phyloP scores from a whole-genome alignment of 2,113 vertebrate genomes.

The Chionodraco myersi region DNA sequence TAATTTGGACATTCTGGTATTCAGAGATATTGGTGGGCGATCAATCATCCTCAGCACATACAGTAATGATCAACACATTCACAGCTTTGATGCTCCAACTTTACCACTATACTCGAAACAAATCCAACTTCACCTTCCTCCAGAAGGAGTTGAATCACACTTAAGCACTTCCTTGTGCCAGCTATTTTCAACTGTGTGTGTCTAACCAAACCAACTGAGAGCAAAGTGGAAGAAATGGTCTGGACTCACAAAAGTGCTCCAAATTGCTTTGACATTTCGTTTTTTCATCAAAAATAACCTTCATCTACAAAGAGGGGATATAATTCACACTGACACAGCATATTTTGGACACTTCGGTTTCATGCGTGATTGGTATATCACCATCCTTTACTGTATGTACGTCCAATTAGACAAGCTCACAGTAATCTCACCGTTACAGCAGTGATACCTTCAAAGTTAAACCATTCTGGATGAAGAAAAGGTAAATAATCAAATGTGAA shows the following conservation, averaged over 20 bases:
- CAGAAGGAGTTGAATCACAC: slow-evolving; percentile 40
- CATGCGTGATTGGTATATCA: slow-evolving; percentile 1
- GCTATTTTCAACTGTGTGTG: slow-evolving; percentile 52
- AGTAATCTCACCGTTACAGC: slow-evolving; percentile 7
- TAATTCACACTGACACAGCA: slow-evolving; percentile 15
- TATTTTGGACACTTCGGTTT: slow-evolving; percentile 10
- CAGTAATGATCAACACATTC: slow-evolving; percentile 10
- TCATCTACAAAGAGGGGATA: slow-evolving; percentile 14
- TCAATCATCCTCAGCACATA: slow-evolving; percentile 22
- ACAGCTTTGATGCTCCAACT: slow-evolving; percentile 17
- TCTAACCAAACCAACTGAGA: slow-evolving; percentile 61
- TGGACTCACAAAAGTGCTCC: slow-evolving; percentile 25
- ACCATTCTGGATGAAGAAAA: background rate
- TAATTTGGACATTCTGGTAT: slow-evolving; percentile 22
- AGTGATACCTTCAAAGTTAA: slow-evolving; percentile 6
- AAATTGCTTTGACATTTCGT: slow-evolving; percentile 21
- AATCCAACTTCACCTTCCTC: slow-evolving; percentile 22
- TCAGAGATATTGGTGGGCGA: slow-evolving; percentile 20
- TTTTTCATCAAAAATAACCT: slow-evolving; percentile 6
- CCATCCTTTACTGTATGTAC: slow-evolving; percentile 4
- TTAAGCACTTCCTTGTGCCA: slow-evolving; percentile 40
- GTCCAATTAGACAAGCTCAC: slow-evolving; percentile 7
- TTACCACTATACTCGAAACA: slow-evolving; percentile 8
- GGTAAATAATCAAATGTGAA: background rate
- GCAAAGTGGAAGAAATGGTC: slow-evolving; percentile 41